Conservation (phyloP, 92 coral and sea anemone genomes). For the Heliopora coerulea region DNA sequence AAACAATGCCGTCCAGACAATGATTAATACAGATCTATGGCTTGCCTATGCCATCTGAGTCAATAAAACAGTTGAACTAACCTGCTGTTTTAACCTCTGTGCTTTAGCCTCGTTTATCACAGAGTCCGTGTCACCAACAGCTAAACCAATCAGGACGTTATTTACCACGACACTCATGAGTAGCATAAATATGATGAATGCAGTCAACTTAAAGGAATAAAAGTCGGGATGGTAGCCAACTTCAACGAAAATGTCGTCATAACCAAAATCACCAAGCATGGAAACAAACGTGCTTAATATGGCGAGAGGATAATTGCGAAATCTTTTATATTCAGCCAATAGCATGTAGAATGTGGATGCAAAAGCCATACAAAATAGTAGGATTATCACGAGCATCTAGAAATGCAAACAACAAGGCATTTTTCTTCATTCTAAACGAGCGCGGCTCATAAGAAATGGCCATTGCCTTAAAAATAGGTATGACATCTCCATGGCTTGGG, state of each 20-base stretch:
- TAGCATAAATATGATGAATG: conserved; percentile 13
- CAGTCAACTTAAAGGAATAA: conserved; percentile 3
- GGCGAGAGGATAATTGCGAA: conserved; percentile 6
- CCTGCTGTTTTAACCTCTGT: conserved; percentile 12
- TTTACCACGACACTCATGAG: conserved; percentile 23
- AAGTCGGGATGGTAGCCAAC: not conserved
- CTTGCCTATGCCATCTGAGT: no score
- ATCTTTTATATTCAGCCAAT: conserved; percentile 7
- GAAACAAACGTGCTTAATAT: conserved; percentile 12
- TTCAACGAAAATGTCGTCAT: conserved; percentile 23
- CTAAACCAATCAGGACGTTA: conserved; percentile 27
- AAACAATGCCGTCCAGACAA: no score
- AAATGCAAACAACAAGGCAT: not conserved
- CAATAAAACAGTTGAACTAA: no score
- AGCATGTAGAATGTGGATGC: conserved; percentile 19
- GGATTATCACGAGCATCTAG: conserved; percentile 23
- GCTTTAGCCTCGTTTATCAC: conserved; percentile 25
- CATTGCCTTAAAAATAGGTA: no score
- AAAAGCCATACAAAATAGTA: conserved; percentile 21
- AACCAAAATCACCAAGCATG: conserved; percentile 10
- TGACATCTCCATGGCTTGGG: no score
- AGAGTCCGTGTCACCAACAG: conserved; percentile 34
- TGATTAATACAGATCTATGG: no score
- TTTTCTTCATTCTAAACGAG: no score
- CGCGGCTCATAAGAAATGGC: no score